Conservation (phyloP, 2,797 vertebrate species). For the Danionella dracula region DNA sequence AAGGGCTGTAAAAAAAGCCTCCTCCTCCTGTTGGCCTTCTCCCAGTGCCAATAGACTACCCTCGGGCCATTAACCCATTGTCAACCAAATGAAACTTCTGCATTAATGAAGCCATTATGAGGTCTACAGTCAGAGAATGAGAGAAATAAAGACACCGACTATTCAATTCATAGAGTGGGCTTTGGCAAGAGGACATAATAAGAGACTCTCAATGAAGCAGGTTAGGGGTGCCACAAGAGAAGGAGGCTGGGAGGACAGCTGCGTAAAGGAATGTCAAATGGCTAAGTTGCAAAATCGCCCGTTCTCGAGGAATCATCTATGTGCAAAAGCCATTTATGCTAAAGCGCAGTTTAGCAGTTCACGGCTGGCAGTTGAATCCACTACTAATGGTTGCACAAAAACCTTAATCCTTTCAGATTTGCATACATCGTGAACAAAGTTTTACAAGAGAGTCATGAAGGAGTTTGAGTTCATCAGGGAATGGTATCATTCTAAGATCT, state of each 20-base stretch:
- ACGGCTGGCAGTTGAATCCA: not conserved
- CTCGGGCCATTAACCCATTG: constrained; percentile 69
- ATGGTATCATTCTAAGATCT: too few relatives aligned
- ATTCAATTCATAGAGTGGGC: constrained; percentile 66
- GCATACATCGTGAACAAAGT: not conserved
- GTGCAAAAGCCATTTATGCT: not conserved
- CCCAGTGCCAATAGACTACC: constrained; percentile 46
- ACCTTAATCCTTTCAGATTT: not conserved
- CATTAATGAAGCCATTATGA: constrained; percentile 66
- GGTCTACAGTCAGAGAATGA: constrained; percentile 53
- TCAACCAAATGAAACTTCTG: constrained; percentile 62
- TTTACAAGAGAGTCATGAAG: too few relatives aligned
- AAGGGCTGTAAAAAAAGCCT: constrained; percentile 51
- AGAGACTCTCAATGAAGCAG: constrained; percentile 48
- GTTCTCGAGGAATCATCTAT: not conserved
- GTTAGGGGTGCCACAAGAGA: constrained; percentile 36
- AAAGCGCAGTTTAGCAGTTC: not conserved
- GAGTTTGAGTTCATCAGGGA: too few relatives aligned
- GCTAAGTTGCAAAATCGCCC: not conserved
- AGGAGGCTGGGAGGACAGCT: constrained; percentile 15
- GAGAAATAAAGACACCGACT: constrained; percentile 54
- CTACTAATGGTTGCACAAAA: not conserved
- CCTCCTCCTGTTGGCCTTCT: constrained; percentile 40
- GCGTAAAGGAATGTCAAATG: constrained; percentile 31
- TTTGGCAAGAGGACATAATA: constrained; percentile 49